Conservation (phyloP, 2,797 vertebrate genomes). For the Falco rusticolus region DNA sequence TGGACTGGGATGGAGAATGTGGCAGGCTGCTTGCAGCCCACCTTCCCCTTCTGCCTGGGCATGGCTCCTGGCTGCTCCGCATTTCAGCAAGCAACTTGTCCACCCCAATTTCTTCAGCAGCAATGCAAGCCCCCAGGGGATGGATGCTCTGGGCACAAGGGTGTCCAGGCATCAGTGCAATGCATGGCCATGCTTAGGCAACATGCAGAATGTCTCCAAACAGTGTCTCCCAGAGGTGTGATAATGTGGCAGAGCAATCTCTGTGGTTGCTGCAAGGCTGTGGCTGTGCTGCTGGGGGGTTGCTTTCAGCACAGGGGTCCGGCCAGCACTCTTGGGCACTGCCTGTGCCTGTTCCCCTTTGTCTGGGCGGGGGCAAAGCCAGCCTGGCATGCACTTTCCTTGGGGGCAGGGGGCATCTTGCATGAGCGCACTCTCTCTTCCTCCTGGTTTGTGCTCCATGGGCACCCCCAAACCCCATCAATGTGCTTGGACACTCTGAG, state of each 20-base stretch:
- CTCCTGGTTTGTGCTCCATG: background rate
- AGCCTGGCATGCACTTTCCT: background rate
- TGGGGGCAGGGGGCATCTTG: background rate
- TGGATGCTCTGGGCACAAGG: background rate
- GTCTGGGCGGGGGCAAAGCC: background rate
- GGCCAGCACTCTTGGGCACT: background rate
- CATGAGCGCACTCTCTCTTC: background rate
- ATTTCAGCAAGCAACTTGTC: background rate
- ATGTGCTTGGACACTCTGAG: background rate
- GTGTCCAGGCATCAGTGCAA: background rate
- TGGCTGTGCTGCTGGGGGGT: background rate
- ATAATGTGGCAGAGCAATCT: too few species aligned
- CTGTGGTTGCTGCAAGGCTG: background rate
- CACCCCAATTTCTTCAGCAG: background rate
- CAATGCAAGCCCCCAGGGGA: fast-evolving
- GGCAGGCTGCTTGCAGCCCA: background rate
- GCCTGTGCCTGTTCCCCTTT: background rate
- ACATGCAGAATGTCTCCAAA: background rate
- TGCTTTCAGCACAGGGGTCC: background rate
- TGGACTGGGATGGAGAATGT: fast-evolving
- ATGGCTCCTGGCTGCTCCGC: background rate
- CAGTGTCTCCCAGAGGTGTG: background rate
- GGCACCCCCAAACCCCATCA: fast-evolving
- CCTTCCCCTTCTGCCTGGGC: background rate
- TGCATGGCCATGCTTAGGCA: background rate